Base-by-base conservation (phyloP, 1,140 invertebrate species). In the Antheraea pernyi region DNA sequence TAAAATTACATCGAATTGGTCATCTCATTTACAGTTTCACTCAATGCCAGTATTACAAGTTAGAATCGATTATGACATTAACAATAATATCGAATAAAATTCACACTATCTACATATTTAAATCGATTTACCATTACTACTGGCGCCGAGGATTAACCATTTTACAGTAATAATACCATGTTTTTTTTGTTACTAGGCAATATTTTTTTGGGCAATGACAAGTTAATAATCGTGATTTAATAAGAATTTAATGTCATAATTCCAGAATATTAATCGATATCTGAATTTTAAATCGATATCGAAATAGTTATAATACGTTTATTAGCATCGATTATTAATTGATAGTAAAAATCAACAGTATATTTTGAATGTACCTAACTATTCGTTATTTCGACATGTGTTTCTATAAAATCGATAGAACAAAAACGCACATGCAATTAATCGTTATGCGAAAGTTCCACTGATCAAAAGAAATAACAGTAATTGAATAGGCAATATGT, bases 1-100 rank as follows among this genome's bases (percentile, higher is more conserved):
- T 42, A 42, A 22, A 61, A 61, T 61, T 61, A 63, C 61, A 63
- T 36, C 61, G 30, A 63, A 37, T 37, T 37, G 61, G 61, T 63
- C 61, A 63, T n/a, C 13, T 61, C 8, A 16, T 61, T 13, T 61
- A 61, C 59, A 61, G 19, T 10, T 9, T 13, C 19, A 61, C 19
- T 61, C n/a, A 18, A 59, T 59, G n/a, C n/a, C n/a, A 18, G 13
- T 18, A 19, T 13, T 59, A 19, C 16, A 59, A 59, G n/a, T 59
- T 18, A 18, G 9, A 19, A 18, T 18, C 58, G 19, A 59, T 22
- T 19, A 22, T 18, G 13, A 59, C 10, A 1, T 63, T 37, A 16
- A 63, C 10, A n/a, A 16, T 16, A 53, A 53, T 53, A 53, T 53
- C 16, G 11, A 9, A 53, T n/a, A 9, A n/a, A 6, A 1, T 16